Evolutionary conservation across 2,113 vertebrate genomes (phyloP), one percentile per base, ranked within the genome.

Genomic region (Trichomycterus rosablanca): DNA sequence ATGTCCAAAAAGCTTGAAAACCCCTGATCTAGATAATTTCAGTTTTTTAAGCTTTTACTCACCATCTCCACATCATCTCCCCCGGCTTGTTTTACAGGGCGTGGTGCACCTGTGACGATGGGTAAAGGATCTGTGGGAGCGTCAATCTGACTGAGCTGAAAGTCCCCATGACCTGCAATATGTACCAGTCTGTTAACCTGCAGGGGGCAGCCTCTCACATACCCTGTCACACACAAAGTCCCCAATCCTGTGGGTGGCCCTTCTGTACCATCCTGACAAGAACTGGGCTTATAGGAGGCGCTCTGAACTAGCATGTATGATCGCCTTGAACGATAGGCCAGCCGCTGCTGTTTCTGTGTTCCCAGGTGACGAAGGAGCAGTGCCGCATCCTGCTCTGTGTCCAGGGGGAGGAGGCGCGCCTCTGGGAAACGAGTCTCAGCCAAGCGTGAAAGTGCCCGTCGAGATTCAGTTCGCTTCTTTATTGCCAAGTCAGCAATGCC

Each of bases 111-210:
- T 7, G 81, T 54, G 67, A 85, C 88, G 45, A 95, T 68, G 4
- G 88, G 87, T 16, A 95, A 87, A 0, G 92, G 95, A 49, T 99
- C 95, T 0, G 75, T 32, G 0, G 92, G 87, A 0, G 89, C 92
- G 70, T 97, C 93, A 16, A 99, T 86, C 72, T 96, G 95, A 59
- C 84, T 87, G 71, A 99, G 82, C 82, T 94, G 94, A 80, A 97
- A 99, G 80, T 98, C 94, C 32, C 96, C 95, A 0, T 95, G 86
- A 28, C 95, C 96, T 68, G 84, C 82, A 1, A 98, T 88, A 68
- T 99, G 94, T 61, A 97, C 82, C 71, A 99, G 79, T 55, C 89
- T 87, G 81, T 97, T 91, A 8, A 92, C 92, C 0, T 60, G 62
- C 1, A 99, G 78, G 44, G 84, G 76, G 28, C 78, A 84, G 1